Percentiles rank a stretch among this genome's conserved stretches.
phyloP scores from a whole-genome alignment of 1,140 invertebrate species.

The Lycorma delicatula region DNA sequence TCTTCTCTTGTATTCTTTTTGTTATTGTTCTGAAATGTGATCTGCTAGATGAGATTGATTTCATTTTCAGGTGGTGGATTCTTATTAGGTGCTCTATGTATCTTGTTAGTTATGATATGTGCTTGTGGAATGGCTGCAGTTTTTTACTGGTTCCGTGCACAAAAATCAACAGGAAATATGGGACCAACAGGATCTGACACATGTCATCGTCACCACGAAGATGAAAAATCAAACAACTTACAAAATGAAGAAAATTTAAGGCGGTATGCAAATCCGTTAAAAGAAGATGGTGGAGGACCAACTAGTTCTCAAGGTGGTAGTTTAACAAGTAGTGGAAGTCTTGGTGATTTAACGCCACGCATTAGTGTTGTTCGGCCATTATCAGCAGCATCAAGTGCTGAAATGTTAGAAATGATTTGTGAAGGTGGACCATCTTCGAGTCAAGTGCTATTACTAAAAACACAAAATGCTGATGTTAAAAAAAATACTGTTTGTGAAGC shows the following conservation, averaged over 20 bases:
- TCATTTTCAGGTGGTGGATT: constrained; percentile 30
- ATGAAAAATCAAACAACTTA: constrained; percentile 80
- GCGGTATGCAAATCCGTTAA: constrained; percentile 53
- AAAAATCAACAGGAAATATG: constrained; percentile 24
- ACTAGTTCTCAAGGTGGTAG: too few species aligned
- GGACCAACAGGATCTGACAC: constrained; percentile 35
- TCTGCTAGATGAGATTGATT: too few species aligned
- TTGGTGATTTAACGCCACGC: constrained; percentile 28
- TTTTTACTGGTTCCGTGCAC: constrained; percentile 44
- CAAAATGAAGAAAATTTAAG: constrained; percentile 84
- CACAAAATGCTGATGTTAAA: constrained; percentile 63
- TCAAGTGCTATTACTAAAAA: constrained; percentile 58
- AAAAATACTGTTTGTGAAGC: constrained; percentile 69
- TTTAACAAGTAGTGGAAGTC: constrained; percentile 20
- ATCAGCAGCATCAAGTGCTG: constrained; percentile 43
- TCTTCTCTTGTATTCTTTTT: too few species aligned
- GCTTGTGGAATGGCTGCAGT: constrained; percentile 39
- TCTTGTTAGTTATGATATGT: constrained; percentile 44
- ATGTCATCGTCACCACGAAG: constrained; percentile 52
- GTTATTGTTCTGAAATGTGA: too few species aligned
- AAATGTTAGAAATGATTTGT: constrained; percentile 52
- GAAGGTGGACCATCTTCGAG: constrained; percentile 38
- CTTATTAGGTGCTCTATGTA: constrained; percentile 41
- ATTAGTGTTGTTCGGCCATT: constrained; percentile 51
- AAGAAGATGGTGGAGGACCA: constrained; percentile 35